Conservation (phyloP, 2,797 vertebrate species). For the Chaetophractus vellerosus region DNA sequence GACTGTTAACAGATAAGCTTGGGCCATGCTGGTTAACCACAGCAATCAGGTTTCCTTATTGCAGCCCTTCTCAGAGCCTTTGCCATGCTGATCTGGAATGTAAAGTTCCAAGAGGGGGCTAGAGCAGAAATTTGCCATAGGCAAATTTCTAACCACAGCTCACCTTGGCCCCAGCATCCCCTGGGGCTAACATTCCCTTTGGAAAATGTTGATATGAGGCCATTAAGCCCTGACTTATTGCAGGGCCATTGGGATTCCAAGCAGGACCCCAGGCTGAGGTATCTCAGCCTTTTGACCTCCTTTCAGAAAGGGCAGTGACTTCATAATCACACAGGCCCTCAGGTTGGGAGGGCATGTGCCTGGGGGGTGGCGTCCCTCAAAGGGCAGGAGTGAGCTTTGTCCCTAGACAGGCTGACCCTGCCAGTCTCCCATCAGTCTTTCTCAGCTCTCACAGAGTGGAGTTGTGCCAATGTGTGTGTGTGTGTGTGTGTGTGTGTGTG, state of each 20-base stretch:
- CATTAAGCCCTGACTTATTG: not conserved
- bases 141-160: not conserved
- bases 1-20: not conserved
- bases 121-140: not conserved
- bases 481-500: not conserved
- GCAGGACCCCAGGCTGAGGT: not conserved
- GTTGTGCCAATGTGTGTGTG: not conserved
- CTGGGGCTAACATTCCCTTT: not conserved
- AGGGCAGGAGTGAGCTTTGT: not conserved
- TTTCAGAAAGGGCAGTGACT: constrained; percentile 21
- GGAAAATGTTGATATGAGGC: not conserved
- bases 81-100: not conserved
- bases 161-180: not conserved
- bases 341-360: not conserved
- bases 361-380: not conserved
- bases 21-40: not conserved
- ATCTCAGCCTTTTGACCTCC: not conserved
- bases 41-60: not conserved
- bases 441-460: not conserved
- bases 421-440: not conserved
- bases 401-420: not conserved
- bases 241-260: not conserved
- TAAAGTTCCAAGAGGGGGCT: not conserved
- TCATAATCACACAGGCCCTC: not conserved
- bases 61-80: not conserved